Percentiles rank a stretch among this genome's conserved stretches.
These are phyloP conservation scores for Spodoptera litura DNA, from an alignment of 1,140 invertebrate species.

Conservation along the genomic window DNA sequence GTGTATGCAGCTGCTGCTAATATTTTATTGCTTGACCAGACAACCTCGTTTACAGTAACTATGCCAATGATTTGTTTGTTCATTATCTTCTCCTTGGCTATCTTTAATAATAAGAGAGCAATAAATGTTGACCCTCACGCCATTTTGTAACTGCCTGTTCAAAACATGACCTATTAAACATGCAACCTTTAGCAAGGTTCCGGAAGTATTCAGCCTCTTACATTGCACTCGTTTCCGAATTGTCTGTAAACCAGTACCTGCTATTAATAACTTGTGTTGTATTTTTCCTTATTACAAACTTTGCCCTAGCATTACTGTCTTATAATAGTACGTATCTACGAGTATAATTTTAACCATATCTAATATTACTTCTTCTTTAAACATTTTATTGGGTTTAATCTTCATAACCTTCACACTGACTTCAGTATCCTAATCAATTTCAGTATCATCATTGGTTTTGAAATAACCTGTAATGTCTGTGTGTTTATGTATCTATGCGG, in stretches of 20 bases:
- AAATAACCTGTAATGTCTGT: conserved; percentile 17
- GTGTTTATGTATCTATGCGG: conserved; percentile 45
- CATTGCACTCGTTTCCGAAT: not conserved
- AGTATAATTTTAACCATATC: no score
- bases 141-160: not conserved
- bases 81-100: not conserved
- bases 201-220: not conserved
- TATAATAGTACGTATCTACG: no score
- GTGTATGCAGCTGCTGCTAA: not conserved
- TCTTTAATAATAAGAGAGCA: not conserved
- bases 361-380: no score
- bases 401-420: not conserved
- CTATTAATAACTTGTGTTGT: not conserved
- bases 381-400: no score
- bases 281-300: no score
- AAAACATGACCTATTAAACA: not conserved
- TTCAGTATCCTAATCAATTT: not conserved
- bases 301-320: no score
- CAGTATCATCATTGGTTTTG: not conserved
- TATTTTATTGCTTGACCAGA: not conserved
- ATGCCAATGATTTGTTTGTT: not conserved
- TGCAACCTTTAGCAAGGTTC: conserved; percentile 5
- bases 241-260: not conserved
- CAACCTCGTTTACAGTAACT: not conserved
- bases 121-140: conserved; percentile 9